A percentile compares a stretch with the other conserved stretches of the same genome.
phyloP scores from a whole-genome alignment of 2,888 invertebrate genomes.

The Hydroisotoma schaefferi region DNA sequence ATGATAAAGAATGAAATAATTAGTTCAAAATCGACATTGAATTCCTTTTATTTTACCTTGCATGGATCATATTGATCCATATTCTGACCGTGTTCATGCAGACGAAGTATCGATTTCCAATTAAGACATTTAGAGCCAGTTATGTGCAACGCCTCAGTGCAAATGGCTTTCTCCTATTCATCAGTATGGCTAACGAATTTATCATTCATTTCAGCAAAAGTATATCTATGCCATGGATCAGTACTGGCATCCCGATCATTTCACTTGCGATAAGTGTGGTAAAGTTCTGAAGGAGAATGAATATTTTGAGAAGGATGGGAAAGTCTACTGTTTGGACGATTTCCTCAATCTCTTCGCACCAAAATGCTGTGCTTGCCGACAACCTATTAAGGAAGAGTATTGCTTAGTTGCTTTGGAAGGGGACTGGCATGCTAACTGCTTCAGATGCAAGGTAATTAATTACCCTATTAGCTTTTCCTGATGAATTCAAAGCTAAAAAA shows the following conservation, averaged over 20 bases:
- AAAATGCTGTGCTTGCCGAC: constrained; percentile 28
- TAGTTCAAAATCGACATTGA: no score
- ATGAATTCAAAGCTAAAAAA: neutral
- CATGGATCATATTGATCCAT: no score
- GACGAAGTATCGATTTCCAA: no score
- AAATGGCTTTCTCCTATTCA: no score
- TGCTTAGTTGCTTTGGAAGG: constrained; percentile 32
- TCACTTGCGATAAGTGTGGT: constrained; percentile 35
- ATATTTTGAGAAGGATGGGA: constrained; percentile 43
- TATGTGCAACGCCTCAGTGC: no score
- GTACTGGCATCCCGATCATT: constrained; percentile 46
- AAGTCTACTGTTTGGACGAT: constrained; percentile 37
- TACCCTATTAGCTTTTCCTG: neutral
- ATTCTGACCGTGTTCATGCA: no score
- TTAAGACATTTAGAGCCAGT: no score
- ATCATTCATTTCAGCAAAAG: neutral
- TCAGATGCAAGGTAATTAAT: constrained; percentile 24
- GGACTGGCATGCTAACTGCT: constrained; percentile 40
- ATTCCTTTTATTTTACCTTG: no score
- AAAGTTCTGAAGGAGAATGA: constrained; percentile 31
- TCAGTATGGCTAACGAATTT: no score
- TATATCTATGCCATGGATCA: no score
- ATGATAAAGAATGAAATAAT: no score
- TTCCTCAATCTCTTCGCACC: constrained; percentile 37
- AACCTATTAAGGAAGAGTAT: constrained; percentile 35